These are phyloP conservation scores for Gouania willdenowi DNA, from an alignment of 2,797 vertebrate genomes.

Conservation along the genomic window DNA sequence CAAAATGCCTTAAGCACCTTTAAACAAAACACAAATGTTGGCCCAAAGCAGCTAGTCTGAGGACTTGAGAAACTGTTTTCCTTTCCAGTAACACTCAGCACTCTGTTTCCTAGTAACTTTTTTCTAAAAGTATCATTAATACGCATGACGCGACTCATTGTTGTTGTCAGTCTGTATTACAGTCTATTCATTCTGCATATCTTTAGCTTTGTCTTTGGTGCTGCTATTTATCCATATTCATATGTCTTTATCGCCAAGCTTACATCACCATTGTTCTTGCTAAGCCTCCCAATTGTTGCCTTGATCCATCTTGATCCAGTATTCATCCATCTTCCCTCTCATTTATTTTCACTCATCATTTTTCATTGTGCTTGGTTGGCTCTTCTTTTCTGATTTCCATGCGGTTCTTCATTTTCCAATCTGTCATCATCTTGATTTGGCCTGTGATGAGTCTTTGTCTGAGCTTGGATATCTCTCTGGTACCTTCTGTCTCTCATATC, in stretches of 20 bases:
- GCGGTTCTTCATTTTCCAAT: conserved; percentile 63
- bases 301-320: conserved; percentile 44
- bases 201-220: conserved; percentile 1
- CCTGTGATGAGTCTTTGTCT: conserved; percentile 38
- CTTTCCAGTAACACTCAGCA: too few species aligned
- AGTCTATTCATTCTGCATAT: conserved; percentile 8
- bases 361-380: conserved; percentile 19
- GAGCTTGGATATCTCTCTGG: conserved; percentile 11
- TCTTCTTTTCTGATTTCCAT: conserved; percentile 46
- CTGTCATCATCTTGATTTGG: conserved; percentile 45
- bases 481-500: background rate
- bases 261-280: conserved; percentile 26
- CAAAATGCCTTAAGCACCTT: too few species aligned
- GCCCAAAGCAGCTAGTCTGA: too few species aligned
- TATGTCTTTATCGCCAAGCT: conserved; percentile 24
- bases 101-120: too few species aligned
- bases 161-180: too few species aligned
- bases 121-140: too few species aligned
- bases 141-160: too few species aligned
- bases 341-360: background rate
- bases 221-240: conserved; percentile 18
- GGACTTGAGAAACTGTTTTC: too few species aligned
- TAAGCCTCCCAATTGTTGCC: conserved; percentile 42
- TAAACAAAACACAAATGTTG: too few species aligned
- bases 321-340: conserved; percentile 42